Percentiles rank a stretch among this genome's conserved stretches.
These are phyloP conservation scores for Brachyptera putata DNA, from an alignment of 2,888 invertebrate genomes.

Conservation along the genomic window DNA sequence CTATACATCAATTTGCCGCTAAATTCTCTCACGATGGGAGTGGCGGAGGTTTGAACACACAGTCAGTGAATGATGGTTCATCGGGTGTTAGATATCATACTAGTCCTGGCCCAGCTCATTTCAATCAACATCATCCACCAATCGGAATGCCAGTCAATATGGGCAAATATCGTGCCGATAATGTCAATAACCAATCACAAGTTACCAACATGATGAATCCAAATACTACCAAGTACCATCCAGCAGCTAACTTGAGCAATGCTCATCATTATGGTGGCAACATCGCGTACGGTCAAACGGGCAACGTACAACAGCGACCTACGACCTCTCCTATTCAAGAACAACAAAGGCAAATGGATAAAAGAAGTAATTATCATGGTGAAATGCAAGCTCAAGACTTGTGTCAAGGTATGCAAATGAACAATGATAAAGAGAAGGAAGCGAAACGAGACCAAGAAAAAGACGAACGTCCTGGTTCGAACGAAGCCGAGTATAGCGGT, in stretches of 20 bases:
- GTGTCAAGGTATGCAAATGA: slow-evolving; percentile 33
- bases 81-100: slow-evolving; percentile 33
- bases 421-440: slow-evolving; percentile 30
- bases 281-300: slow-evolving; percentile 33
- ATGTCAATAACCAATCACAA: slow-evolving; percentile 28
- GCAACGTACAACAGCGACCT: slow-evolving; percentile 33
- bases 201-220: slow-evolving; percentile 33
- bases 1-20: slow-evolving; percentile 79
- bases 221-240: slow-evolving; percentile 33
- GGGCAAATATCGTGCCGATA: slow-evolving; percentile 56
- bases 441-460: slow-evolving; percentile 32
- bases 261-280: slow-evolving; percentile 30
- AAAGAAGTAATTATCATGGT: slow-evolving; percentile 44
- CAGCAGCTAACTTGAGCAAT: slow-evolving; percentile 19
- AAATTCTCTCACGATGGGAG: slow-evolving; percentile 53
- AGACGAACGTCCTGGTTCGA: slow-evolving; percentile 33
- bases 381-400: slow-evolving; percentile 35
- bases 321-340: slow-evolving; percentile 39
- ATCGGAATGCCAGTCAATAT: slow-evolving; percentile 54
- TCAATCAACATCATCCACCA: slow-evolving; percentile 51
- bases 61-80: slow-evolving; percentile 32
- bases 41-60: slow-evolving; percentile 34
- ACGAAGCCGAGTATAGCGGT: slow-evolving; percentile 33
- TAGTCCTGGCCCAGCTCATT: slow-evolving; percentile 43
- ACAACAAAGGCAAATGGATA: slow-evolving; percentile 47